phyloP scores from a whole-genome alignment of 2,113 vertebrate genomes.

The Scomber colias region DNA sequence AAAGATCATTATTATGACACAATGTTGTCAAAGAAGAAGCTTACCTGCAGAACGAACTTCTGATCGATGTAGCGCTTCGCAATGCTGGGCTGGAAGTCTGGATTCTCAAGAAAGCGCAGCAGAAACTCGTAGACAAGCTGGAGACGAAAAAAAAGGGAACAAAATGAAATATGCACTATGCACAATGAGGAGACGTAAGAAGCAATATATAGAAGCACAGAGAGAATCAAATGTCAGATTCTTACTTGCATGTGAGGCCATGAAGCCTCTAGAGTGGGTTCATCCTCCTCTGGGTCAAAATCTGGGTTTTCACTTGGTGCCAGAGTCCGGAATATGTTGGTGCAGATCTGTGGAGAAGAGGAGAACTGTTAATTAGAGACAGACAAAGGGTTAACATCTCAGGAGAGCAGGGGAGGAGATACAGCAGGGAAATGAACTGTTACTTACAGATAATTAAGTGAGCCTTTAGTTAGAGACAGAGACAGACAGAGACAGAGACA shows the following conservation, averaged over 20 bases:
- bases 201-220: not conserved
- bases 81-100: conserved; percentile 97
- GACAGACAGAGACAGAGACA: not conserved
- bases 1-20: not conserved
- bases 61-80: conserved; percentile 97
- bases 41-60: conserved; percentile 98
- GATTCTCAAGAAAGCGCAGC: conserved; percentile 97
- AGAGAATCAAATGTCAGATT: not conserved
- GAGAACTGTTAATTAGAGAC: not conserved
- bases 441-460: not conserved
- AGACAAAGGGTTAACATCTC: not conserved
- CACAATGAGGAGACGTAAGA: not conserved
- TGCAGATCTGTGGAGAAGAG: conserved; percentile 88
- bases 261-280: conserved; percentile 96
- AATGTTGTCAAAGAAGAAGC: conserved; percentile 15
- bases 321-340: conserved; percentile 97
- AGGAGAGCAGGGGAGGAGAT: not conserved
- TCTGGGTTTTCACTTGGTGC: conserved; percentile 98
- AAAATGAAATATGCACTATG: conserved; percentile 2
- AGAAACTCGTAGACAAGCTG: conserved; percentile 99
- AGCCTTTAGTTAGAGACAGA: not conserved
- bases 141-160: conserved; percentile 50
- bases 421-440: not conserved
- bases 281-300: conserved; percentile 99
- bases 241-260: conserved; percentile 98